Evolutionary conservation across 1,140 invertebrate genomes (phyloP).

Genomic region (Adelges cooleyi): DNA sequence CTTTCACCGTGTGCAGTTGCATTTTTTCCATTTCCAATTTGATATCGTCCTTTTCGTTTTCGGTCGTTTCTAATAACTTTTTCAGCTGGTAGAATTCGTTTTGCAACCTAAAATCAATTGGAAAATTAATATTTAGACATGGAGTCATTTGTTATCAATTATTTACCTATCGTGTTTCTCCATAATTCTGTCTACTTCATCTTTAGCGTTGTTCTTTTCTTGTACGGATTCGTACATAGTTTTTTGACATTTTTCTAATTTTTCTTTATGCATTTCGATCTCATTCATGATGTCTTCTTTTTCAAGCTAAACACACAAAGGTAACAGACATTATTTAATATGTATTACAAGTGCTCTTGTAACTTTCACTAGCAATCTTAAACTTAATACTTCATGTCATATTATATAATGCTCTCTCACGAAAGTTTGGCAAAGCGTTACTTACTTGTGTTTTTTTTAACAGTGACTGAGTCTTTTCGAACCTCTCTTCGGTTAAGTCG

Average conservation of each 20-base stretch:
- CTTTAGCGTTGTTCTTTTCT: constrained; percentile 74
- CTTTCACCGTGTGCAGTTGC: constrained; percentile 60
- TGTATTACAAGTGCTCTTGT: too few species aligned
- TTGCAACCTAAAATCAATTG: constrained; percentile 52
- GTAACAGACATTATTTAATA: too few species aligned
- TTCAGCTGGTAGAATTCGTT: constrained; percentile 78
- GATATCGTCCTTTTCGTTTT: constrained; percentile 72
- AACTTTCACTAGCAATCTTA: too few species aligned
- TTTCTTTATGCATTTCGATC: constrained; percentile 76
- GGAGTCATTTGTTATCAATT: neutral
- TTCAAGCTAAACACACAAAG: too few species aligned
- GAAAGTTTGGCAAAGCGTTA: constrained; percentile 14
- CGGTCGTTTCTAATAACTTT: constrained; percentile 70
- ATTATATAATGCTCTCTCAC: neutral
- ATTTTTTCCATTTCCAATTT: constrained; percentile 79
- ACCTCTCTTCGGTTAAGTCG: constrained; percentile 72
- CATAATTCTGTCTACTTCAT: constrained; percentile 81
- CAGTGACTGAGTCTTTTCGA: constrained; percentile 71
- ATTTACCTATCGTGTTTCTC: constrained; percentile 83
- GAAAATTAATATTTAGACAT: neutral
- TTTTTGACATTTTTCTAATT: constrained; percentile 72
- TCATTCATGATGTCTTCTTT: constrained; percentile 72
- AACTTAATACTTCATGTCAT: neutral
- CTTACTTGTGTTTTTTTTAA: constrained; percentile 69
- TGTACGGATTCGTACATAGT: constrained; percentile 68